phyloP scores from a whole-genome alignment of 2,113 vertebrate genomes.

The Pollimyrus isidori region DNA sequence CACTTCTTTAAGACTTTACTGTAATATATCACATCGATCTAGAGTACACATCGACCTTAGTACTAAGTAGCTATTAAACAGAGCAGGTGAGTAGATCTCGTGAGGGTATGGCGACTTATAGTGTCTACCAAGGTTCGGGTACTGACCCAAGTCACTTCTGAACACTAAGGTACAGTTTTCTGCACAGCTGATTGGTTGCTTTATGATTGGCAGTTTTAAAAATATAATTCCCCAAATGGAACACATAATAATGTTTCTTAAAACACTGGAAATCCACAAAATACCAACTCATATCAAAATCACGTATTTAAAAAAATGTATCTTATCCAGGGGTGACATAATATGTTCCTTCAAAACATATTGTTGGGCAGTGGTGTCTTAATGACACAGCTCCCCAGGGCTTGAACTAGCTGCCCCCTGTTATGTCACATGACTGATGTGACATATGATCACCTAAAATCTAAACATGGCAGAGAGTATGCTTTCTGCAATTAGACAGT shows the following conservation, averaged over 20 bases:
- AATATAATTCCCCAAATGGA: background rate
- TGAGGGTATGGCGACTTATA: background rate
- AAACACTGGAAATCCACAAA: background rate
- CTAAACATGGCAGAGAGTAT: background rate
- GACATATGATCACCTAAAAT: no score
- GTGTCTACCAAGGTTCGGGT: background rate
- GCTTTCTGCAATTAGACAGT: background rate
- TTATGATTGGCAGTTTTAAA: background rate
- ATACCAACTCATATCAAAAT: background rate
- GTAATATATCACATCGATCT: background rate
- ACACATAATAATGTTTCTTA: background rate
- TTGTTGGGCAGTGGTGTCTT: no score
- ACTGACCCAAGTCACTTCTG: background rate
- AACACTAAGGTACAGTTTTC: background rate
- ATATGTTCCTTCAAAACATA: background rate
- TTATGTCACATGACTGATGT: no score
- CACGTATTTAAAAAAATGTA: background rate
- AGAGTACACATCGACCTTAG: background rate
- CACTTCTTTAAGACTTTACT: background rate
- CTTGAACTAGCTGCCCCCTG: no score
- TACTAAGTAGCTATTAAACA: background rate
- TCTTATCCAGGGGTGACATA: background rate
- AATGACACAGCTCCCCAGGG: no score
- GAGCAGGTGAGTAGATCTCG: background rate
- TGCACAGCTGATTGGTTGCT: background rate